A percentile compares a stretch with the other conserved stretches of the same genome.
Evolutionary conservation across 1,140 invertebrate genomes (phyloP).

Genomic region (Tetranychus urticae): DNA sequence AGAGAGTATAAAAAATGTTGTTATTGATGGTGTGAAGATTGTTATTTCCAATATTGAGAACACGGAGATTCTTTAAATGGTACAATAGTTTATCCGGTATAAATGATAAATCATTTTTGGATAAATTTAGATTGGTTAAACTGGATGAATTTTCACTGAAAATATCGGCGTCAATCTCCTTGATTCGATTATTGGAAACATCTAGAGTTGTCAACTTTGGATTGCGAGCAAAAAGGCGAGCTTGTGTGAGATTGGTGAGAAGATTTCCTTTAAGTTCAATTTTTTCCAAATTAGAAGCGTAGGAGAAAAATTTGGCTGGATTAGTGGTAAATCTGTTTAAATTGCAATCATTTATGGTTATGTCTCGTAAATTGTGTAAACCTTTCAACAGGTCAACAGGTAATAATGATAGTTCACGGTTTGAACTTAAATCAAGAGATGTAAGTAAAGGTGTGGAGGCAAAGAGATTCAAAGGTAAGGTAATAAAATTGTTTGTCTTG

Average conservation of each 20-base stretch:
- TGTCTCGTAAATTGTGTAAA: slow-evolving; percentile 7
- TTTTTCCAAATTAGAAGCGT: slow-evolving; percentile 8
- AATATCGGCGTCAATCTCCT: background rate
- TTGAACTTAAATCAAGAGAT: slow-evolving; percentile 12
- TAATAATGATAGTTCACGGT: slow-evolving; percentile 8
- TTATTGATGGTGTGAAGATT: background rate
- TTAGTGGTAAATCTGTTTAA: slow-evolving; percentile 5
- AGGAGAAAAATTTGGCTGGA: slow-evolving; percentile 6
- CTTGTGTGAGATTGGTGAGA: slow-evolving; percentile 6
- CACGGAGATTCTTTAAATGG: slow-evolving; percentile 1
- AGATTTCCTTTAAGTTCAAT: slow-evolving; percentile 10
- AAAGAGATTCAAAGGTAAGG: slow-evolving; percentile 11
- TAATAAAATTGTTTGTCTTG: slow-evolving; percentile 9
- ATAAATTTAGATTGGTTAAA: slow-evolving; percentile 5
- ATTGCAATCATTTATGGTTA: slow-evolving; percentile 10
- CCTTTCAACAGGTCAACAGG: slow-evolving; percentile 9
- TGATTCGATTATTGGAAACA: slow-evolving; percentile 8
- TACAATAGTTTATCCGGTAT: slow-evolving; percentile 4
- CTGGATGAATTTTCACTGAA: slow-evolving; percentile 2
- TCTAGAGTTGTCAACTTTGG: slow-evolving; percentile 6
- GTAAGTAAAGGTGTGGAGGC: slow-evolving; percentile 4
- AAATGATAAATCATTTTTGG: slow-evolving; percentile 2
- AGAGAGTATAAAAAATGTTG: slow-evolving; percentile 5
- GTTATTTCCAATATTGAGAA: slow-evolving; percentile 4
- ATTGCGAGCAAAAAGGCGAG: slow-evolving; percentile 3